phyloP scores from a whole-genome alignment of 2,888 invertebrate genomes.

The Macaria liturata region DNA sequence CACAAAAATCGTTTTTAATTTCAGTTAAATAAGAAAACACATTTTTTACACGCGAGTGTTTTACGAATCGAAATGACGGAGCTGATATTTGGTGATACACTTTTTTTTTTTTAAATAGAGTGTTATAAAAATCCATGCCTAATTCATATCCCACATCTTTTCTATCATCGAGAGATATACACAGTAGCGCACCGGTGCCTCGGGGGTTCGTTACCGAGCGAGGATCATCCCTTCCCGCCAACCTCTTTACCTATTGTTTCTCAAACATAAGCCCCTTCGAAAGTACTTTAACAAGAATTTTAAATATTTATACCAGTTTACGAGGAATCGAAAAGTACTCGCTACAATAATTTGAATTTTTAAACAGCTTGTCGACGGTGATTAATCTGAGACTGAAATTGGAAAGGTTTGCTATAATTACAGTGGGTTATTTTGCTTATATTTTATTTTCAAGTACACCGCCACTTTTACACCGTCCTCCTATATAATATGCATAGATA shows the following conservation, averaged over 20 bases:
- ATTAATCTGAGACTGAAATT: slow-evolving; percentile 49
- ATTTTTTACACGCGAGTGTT: no score
- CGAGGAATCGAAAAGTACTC: slow-evolving; percentile 53
- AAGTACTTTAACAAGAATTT: slow-evolving; percentile 43
- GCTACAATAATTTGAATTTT: slow-evolving; percentile 68
- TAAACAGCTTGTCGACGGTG: slow-evolving; percentile 58
- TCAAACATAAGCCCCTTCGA: slow-evolving; percentile 33
- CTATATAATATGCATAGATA: no score
- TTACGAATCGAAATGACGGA: no score
- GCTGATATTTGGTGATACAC: no score
- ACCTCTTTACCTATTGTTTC: slow-evolving; percentile 40
- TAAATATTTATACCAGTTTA: slow-evolving; percentile 61
- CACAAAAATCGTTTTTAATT: no score
- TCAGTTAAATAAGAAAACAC: no score
- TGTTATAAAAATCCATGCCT: not conserved
- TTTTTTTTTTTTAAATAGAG: no score
- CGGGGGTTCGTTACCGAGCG: slow-evolving; percentile 65
- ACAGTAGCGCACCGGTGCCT: slow-evolving; percentile 47
- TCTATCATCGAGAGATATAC: not conserved
- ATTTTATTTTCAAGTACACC: no score
- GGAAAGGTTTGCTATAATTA: no score
- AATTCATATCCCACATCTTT: not conserved
- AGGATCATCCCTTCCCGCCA: slow-evolving; percentile 50
- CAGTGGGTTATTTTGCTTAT: no score
- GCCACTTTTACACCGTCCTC: no score